phyloP scores from a whole-genome alignment of 1,140 invertebrate species.

The Drosophila ohnishii region DNA sequence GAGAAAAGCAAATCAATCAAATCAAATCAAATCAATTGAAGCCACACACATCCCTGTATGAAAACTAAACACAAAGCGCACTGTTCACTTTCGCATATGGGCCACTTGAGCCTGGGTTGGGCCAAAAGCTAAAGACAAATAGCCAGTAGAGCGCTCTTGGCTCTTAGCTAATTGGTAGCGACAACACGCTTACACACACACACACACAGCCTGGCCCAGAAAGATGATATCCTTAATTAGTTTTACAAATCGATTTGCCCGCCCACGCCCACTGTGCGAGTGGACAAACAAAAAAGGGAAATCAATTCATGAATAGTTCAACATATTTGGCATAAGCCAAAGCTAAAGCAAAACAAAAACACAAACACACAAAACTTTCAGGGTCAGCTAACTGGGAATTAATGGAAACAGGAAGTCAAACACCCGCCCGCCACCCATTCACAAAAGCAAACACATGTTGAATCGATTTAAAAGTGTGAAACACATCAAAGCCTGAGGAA shows the following conservation, averaged over 20 bases:
- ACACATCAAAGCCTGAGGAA: conserved; percentile 26
- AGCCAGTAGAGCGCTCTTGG: conserved; percentile 2
- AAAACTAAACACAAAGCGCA: conserved; percentile 41
- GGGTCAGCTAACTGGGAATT: conserved; percentile 33
- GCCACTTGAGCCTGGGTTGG: conserved; percentile 1
- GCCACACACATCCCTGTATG: conserved; percentile 28
- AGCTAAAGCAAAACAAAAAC: conserved; percentile 26
- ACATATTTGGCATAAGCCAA: conserved; percentile 23
- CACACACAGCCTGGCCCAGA: conserved; percentile 7
- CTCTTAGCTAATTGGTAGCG: conserved; percentile 49
- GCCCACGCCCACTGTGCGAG: conserved; percentile 13
- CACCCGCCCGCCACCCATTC: neutral
- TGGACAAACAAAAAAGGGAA: conserved; percentile 18
- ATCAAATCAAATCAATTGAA: conserved; percentile 62
- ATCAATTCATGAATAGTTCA: conserved; percentile 43
- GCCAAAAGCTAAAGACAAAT: conserved; percentile 10
- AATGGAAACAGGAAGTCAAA: conserved; percentile 44
- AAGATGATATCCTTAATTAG: conserved; percentile 53
- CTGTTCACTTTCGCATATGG: conserved; percentile 20
- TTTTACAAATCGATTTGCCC: conserved; percentile 47
- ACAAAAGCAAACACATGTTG: conserved; percentile 40
- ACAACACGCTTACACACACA: conserved; percentile 19
- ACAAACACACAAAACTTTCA: conserved; percentile 40
- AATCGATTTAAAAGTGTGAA: conserved; percentile 33
- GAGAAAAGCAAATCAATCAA: conserved; percentile 59